Evolutionary conservation across 2,113 vertebrate genomes (phyloP).

Genomic region (Paralichthys olivaceus): DNA sequence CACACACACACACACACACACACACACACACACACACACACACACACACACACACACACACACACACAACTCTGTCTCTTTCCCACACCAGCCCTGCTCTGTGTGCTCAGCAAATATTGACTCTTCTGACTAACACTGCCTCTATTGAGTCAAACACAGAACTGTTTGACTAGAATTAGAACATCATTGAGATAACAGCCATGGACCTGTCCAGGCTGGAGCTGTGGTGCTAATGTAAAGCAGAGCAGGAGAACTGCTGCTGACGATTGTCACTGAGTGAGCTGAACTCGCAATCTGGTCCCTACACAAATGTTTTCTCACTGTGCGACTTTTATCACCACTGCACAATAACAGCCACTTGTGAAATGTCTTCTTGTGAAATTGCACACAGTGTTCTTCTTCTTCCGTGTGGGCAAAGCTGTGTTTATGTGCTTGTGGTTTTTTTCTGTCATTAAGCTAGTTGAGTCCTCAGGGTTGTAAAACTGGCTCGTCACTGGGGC

Average conservation of each 20-base stretch:
- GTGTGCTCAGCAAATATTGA: constrained; percentile 98
- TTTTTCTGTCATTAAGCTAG: constrained; percentile 51
- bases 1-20: not conserved
- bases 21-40: constrained; percentile 3
- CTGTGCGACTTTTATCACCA: constrained; percentile 47
- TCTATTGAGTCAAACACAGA: constrained; percentile 89
- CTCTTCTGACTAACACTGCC: constrained; percentile 88
- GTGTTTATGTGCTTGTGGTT: constrained; percentile 42
- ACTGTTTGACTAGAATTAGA: constrained; percentile 89
- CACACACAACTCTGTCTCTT: constrained; percentile 77
- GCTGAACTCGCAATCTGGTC: constrained; percentile 45
- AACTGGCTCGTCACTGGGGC: constrained; percentile 52
- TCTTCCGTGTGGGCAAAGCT: constrained; percentile 25
- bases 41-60: constrained; percentile 67
- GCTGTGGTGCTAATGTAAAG: constrained; percentile 71
- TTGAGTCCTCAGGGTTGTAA: constrained; percentile 50
- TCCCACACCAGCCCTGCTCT: constrained; percentile 84
- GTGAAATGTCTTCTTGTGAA: constrained; percentile 65
- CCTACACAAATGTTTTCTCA: constrained; percentile 64
- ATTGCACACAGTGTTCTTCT: constrained; percentile 20
- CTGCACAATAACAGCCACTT: constrained; percentile 55
- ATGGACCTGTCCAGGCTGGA: constrained; percentile 76
- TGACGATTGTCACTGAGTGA: constrained; percentile 23
- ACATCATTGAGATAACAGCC: constrained; percentile 86
- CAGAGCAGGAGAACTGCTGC: constrained; percentile 44